Evolutionary conservation across 2,113 vertebrate genomes (phyloP), one percentile per base, ranked within the genome.

Genomic region (Lophius piscatorius): DNA sequence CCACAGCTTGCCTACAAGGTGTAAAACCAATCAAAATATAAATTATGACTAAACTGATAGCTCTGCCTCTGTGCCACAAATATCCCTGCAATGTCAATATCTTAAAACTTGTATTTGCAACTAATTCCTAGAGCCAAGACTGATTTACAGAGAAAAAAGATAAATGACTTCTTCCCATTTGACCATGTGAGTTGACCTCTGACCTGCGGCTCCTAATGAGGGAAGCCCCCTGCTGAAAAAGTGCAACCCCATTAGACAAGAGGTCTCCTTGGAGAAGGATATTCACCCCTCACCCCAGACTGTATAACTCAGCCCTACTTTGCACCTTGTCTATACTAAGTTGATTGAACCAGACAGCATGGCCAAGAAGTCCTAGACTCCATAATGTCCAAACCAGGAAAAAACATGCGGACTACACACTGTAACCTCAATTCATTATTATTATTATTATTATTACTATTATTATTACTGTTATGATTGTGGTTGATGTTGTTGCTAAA

Each of bases 101-200:
- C 12, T n/a, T 41, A 34, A 1, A 1, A 36, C 24, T 31, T 38
- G 29, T 33, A 28, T 33, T 24, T 20, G 16, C 35, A n/a, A 26
- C 36, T 7, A 0, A 21, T 64, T 40, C 18, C 8, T 11, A 28
- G 10, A 23, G 34, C 5, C 31, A 28, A 59, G 28, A 34, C 42
- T 56, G 62, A 74, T 45, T 52, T n/a, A n/a, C 22, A 40, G 60
- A 6, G 34, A 17, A 49, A 18, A 6, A 24, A 26, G 41, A 26
- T 1, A 14, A 39, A 50, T 14, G 40, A 48, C 63, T 63, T 61
- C 45, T 54, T n/a, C 34, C 55, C 65, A 73, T 70, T 83, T 85
- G 82, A 82, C 83, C 78, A 60, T 74, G 80, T 74, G 57, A 47
- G 69, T 72, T 82, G 78, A 82, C 72, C 80, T 72, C 29, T 67